Base-by-base conservation (phyloP, 1,140 invertebrate species). In the Pseudomyrmex flavicornis region DNA sequence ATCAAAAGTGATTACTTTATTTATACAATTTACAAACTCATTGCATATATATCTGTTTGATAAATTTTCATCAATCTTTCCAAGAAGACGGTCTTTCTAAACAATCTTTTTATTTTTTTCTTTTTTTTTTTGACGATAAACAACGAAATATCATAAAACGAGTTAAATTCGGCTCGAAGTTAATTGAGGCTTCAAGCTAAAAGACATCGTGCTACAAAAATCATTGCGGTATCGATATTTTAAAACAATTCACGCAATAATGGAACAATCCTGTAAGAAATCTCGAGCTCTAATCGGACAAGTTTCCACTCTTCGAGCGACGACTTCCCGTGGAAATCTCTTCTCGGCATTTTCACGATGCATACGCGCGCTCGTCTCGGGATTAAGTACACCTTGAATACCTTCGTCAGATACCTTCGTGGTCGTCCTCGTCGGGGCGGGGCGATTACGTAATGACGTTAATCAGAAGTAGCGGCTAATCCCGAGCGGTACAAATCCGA, bases 321-420 rank as follows among this genome's bases (percentile, higher is more conserved):
- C 44, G 70, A 12, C 52, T 79, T 69, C 22, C 20, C 75, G 17
- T 79, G 35, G 13, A 79, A 70, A 79, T 59, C 52, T 48, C 52
- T 22, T 7, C 5, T 7, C 5, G 75, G 26, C 48, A 35, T 66
- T 17, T 58, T 56, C 9, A 50, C 52, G 26, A 58, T 12, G 59
- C 48, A 46, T n/a, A 73, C 46, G 68, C 68, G 46, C n/a, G 68
- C 56, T 54, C 10, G 68, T 35, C 44, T n/a, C 15, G 12, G 8
- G 22, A 80, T 80, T 80, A 72, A 70, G 66, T 70, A 59, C 76
- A 69, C 13, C n/a, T 50, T 66, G 72, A 35, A 80, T 61, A 59
- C 66, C 54, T 80, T 54, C 44, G 22, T 17, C 35, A 66, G 72
- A 80, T 61, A 59, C 66, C 54, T 80, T 54, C 44, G n/a, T 17